Evolutionary conservation across 1,140 invertebrate genomes (phyloP).

Genomic region (Proales similis): DNA sequence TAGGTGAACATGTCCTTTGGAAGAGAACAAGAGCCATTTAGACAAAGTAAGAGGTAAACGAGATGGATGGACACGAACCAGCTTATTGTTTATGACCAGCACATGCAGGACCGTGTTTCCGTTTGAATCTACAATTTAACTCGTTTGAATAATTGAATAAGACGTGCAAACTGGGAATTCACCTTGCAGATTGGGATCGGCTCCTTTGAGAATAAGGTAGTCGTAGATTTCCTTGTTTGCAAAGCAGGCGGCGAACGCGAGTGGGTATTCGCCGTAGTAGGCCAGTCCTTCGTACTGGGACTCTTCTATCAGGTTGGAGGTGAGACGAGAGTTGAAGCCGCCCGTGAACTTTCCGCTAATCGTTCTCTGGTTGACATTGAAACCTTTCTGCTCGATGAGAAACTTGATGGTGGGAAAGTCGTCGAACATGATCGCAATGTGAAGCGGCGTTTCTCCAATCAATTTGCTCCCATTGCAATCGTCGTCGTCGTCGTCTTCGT

Average conservation of each 20-base stretch:
- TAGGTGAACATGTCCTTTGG: conserved; percentile 93
- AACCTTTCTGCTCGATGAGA: conserved; percentile 72
- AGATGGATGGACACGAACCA: conserved; percentile 60
- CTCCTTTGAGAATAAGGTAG: conserved; percentile 76
- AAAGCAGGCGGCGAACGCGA: conserved; percentile 92
- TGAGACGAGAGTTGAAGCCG: conserved; percentile 58
- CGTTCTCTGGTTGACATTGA: conserved; percentile 80
- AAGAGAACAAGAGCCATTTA: conserved; percentile 3
- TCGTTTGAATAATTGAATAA: neutral
- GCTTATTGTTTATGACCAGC: conserved; percentile 91
- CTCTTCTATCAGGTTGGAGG: conserved; percentile 1
- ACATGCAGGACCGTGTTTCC: conserved; percentile 92
- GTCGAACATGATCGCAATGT: conserved; percentile 88
- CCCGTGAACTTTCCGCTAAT: conserved; percentile 71
- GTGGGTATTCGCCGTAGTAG: conserved; percentile 87
- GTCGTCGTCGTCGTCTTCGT: conserved; percentile 10
- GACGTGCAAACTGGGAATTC: conserved; percentile 72
- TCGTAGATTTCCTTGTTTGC: conserved; percentile 96
- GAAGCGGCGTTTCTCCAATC: conserved; percentile 77
- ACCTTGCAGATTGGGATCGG: conserved; percentile 82
- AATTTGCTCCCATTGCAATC: conserved; percentile 8
- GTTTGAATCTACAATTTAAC: too few relatives aligned
- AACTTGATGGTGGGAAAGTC: conserved; percentile 92
- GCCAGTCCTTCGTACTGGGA: conserved; percentile 62
- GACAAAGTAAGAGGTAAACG: neutral